Percentiles rank a stretch among this genome's conserved stretches.
Conservation (phyloP, 1,140 invertebrate species). For the Drosophila auraria region DNA sequence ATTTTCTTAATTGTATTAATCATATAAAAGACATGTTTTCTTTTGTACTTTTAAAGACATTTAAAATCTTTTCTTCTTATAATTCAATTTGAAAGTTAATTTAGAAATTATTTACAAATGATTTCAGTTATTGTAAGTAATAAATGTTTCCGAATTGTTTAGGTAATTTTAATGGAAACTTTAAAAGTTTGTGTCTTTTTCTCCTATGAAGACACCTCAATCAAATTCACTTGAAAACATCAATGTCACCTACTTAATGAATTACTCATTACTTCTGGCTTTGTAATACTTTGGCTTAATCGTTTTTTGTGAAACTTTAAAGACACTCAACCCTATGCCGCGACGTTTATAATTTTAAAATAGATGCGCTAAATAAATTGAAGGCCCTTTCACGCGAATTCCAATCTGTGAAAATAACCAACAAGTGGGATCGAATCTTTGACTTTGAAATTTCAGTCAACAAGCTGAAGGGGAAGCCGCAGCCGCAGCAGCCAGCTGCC, state of each 20-base stretch:
- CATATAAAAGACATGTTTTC: too few relatives aligned
- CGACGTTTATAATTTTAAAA: not conserved
- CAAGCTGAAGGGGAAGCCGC: conserved; percentile 7
- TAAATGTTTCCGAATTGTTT: not conserved
- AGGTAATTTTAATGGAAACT: not conserved
- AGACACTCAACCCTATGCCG: not conserved
- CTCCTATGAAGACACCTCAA: not conserved
- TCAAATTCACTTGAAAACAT: not conserved
- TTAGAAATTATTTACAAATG: not conserved
- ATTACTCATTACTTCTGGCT: not conserved
- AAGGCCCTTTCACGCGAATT: conserved; percentile 1
- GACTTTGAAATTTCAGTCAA: conserved; percentile 35
- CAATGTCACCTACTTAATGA: not conserved
- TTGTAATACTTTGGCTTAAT: not conserved
- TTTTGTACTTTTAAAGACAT: too few relatives aligned
- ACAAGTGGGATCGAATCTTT: conserved; percentile 41
- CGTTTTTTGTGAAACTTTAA: not conserved
- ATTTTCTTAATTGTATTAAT: too few relatives aligned
- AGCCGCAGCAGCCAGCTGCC: conserved; percentile 5
- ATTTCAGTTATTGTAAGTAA: too few relatives aligned
- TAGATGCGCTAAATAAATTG: conserved; percentile 11
- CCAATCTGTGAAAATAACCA: conserved; percentile 18
- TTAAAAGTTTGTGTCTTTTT: not conserved
- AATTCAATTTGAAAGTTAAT: too few relatives aligned
- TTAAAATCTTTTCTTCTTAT: too few relatives aligned